Evolutionary conservation across 1,140 invertebrate species (phyloP), one percentile per base, ranked within the genome.

Genomic region (Camponotus vicinus): DNA sequence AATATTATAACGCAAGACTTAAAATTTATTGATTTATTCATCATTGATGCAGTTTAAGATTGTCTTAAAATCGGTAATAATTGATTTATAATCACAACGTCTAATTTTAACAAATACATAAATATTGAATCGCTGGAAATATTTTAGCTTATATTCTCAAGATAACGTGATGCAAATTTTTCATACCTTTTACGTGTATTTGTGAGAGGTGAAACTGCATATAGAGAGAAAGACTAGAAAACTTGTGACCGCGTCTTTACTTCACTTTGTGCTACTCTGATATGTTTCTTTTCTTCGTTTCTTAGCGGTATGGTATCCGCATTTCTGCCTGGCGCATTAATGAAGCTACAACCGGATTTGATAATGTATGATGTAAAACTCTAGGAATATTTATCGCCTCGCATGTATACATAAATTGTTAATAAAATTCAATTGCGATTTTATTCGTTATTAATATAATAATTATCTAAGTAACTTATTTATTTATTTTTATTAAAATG

Each of bases 351-450:
- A 59, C 66, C 49, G 63, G 45, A 55, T 5, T 37, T 21, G 37
- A 11, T 82, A 42, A 59, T 32, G 34, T 32, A 61, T 18, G 32
- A 55, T 18, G 27, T 64, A 45, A 80, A 70, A 21, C 27, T 27
- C 27, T 27, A 42, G n/a, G 27, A 42, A 59, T 32, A 73, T 73
- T 73, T 61, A 59, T 18, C 13, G 11, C 13, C 18, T 78, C n/a
- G 61, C 76, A n/a, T 32, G 32, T 79, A 67, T 78, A 45, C 15
- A 4, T 3, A 49, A 27, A 27, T n/a, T 61, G 9, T 76, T 76
- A 61, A 63, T 45, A 63, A 77, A 63, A 37, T 21, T 77, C 75
- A 45, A 77, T 77, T 64, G 18, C 11, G 15, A 77, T 45, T 77
- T 77, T 3, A 3, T 40, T 27, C 9, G 37, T 77, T 27, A 5